phyloP scores from a whole-genome alignment of 2,113 vertebrate species.

The Pangasianodon hypophthalmus region DNA sequence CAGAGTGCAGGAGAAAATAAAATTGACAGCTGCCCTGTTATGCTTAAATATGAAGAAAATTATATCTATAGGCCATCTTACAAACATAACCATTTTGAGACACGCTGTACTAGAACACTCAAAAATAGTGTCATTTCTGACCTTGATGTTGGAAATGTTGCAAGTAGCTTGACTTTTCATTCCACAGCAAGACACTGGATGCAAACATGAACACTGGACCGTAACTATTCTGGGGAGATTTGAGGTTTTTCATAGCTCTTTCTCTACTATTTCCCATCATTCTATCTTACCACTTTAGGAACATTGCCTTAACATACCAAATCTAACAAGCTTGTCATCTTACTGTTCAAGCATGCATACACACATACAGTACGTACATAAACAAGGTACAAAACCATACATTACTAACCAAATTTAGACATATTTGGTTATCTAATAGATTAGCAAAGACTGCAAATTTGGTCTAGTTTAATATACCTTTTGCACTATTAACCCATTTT shows the following conservation, averaged over 20 bases:
- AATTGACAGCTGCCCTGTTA: neutral
- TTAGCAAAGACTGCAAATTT: neutral
- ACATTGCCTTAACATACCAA: neutral
- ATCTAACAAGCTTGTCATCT: neutral
- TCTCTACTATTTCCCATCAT: neutral
- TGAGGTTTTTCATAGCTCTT: neutral
- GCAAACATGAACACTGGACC: constrained; percentile 13
- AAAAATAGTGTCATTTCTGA: constrained; percentile 29
- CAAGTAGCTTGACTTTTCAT: constrained; percentile 19
- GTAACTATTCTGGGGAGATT: neutral
- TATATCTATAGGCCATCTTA: constrained; percentile 34
- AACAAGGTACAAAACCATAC: neutral
- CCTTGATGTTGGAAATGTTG: constrained; percentile 31
- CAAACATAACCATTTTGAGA: constrained; percentile 25
- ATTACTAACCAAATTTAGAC: neutral
- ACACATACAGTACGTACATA: neutral
- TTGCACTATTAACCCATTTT: neutral
- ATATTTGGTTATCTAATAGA: neutral
- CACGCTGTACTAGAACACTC: constrained; percentile 31
- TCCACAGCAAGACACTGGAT: constrained; percentile 4
- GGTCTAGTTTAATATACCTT: neutral
- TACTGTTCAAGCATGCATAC: neutral
- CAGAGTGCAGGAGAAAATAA: neutral
- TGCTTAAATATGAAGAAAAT: constrained; percentile 11
- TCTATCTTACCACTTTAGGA: neutral